Evolutionary conservation across 2,888 invertebrate genomes (phyloP).

Genomic region (Andricus curvator): DNA sequence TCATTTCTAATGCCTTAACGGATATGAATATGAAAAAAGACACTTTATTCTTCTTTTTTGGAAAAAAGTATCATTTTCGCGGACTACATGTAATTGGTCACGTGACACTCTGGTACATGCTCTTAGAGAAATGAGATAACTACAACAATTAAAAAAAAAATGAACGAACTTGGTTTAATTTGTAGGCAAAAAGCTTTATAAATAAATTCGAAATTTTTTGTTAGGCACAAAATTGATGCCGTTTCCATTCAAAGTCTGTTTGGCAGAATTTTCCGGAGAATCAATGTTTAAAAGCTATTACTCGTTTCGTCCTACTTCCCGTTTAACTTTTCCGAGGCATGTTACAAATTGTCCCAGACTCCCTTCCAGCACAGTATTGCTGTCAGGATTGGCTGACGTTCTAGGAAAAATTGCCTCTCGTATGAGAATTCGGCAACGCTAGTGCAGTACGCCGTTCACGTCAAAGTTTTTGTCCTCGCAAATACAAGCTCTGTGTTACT

Average conservation of each 20-base stretch:
- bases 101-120: too few species aligned
- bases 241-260: not conserved
- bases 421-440: conserved; percentile 49
- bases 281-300: conserved; percentile 43
- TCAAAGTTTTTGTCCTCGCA: conserved; percentile 26
- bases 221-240: not conserved
- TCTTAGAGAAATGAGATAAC: too few species aligned
- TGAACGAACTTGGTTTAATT: too few species aligned
- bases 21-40: too few species aligned
- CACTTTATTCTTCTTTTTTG: too few species aligned
- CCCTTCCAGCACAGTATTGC: conserved; percentile 50
- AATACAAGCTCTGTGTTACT: conserved; percentile 35
- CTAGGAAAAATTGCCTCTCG: conserved; percentile 54
- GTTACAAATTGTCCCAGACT: conserved; percentile 32
- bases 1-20: too few species aligned
- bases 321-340: conserved; percentile 19
- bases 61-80: too few species aligned
- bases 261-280: conserved; percentile 7
- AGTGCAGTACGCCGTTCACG: conserved; percentile 6
- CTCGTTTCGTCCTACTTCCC: conserved; percentile 36
- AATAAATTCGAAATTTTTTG: not conserved
- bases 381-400: conserved; percentile 50
- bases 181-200: too few species aligned
- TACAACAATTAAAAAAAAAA: too few species aligned
- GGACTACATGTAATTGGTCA: too few species aligned